Percentiles rank a stretch among this genome's conserved stretches.
Evolutionary conservation across 2,797 vertebrate genomes (phyloP).

Genomic region (Nothura maculosa): DNA sequence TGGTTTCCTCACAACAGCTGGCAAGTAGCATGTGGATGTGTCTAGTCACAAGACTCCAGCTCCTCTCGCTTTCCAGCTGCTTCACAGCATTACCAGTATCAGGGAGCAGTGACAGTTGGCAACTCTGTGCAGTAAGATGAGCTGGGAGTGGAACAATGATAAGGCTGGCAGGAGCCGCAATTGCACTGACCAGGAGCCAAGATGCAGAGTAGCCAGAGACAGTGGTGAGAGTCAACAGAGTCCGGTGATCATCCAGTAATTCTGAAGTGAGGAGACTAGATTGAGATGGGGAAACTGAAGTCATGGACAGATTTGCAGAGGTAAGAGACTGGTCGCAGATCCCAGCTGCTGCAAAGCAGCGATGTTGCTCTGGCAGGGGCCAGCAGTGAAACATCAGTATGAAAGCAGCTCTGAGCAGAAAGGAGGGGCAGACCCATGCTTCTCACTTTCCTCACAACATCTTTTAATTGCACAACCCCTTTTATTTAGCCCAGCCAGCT

Average conservation of each 20-base stretch:
- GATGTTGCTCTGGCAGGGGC: fast-evolving
- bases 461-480: fast-evolving
- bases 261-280: no score
- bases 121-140: neutral
- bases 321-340: fast-evolving
- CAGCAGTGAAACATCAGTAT: neutral
- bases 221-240: neutral
- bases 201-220: neutral
- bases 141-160: fast-evolving
- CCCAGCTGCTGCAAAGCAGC: neutral
- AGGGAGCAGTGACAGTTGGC: neutral
- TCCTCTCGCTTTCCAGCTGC: neutral
- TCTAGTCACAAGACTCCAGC: neutral
- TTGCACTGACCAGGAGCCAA: neutral
- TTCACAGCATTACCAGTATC: neutral
- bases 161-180: fast-evolving
- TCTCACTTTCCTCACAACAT: neutral
- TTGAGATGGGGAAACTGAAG: neutral
- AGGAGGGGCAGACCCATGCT: neutral
- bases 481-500: neutral
- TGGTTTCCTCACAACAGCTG: neutral
- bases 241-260: neutral
- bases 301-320: neutral
- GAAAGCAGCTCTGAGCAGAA: neutral
- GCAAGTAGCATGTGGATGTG: neutral